Evolutionary conservation across 2,113 vertebrate genomes (phyloP), one percentile per base, ranked within the genome.

Genomic region (Pithys albifrons): DNA sequence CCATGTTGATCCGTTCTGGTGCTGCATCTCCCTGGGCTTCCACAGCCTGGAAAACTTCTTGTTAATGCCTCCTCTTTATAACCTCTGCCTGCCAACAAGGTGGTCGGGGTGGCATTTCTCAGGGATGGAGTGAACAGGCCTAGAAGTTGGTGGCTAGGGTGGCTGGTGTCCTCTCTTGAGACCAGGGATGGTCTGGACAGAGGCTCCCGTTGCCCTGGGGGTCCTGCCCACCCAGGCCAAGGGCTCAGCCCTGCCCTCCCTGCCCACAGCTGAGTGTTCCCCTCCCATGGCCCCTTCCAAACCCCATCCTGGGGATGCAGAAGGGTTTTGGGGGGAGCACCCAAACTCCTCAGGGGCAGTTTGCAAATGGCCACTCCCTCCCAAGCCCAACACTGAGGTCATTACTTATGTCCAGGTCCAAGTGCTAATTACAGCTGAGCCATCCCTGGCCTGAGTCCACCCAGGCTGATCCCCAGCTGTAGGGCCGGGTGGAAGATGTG

Each of bases 381-480:
- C 43, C 27, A 48, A 8, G 12, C 17, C 57, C 65, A 0, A 9
- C 37, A 22, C 10, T 0, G 1, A 31, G 72, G 12, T 71, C 5
- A 0, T 33, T 55, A 18, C 6, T 43, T 57, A 39, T 20, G 71
- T 14, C 27, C 1, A 3, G 17, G 55, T 61, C 66, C 1, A 11
- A 64, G 33, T 23, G 29, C 35, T 15, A 71, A 61, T 71, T 82
- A 62, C 46, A 43, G 46, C 57, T 33, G 66, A 78, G 70, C 78
- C 49, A 6, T 4, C 7, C 2, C 76, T 16, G 45, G 14, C 52
- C 59, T 58, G 67, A 74, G 31, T 33, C 35, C 2, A 1, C 25
- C 58, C 1, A 1, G 17, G 25, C 67, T 16, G 17, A n/a, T 17
- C 25, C 59, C 24, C 1, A 0, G 28, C 19, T 4, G 33, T 1